Evolutionary conservation across 2,797 vertebrate species (phyloP).

Genomic region (Myotis vivesi): DNA sequence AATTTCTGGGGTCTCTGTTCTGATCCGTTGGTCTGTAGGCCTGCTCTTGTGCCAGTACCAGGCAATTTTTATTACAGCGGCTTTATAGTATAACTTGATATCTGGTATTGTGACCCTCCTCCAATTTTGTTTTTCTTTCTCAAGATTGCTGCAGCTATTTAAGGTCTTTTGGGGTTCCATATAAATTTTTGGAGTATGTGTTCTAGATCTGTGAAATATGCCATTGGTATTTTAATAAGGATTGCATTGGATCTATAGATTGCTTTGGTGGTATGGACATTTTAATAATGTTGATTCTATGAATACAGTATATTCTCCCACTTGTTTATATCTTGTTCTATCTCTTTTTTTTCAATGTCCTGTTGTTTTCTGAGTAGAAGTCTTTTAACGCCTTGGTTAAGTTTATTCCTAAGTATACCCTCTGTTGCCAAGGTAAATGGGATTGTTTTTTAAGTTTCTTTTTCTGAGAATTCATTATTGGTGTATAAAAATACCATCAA

Average conservation of each 20-base stretch:
- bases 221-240: background rate
- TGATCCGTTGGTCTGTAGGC: background rate
- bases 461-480: background rate
- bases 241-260: background rate
- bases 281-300: background rate
- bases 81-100: background rate
- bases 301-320: background rate
- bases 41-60: background rate
- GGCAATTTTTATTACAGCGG: background rate
- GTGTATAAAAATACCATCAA: background rate
- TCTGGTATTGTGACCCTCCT: background rate
- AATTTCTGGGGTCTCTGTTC: background rate
- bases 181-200: background rate
- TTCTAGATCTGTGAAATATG: background rate
- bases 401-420: background rate
- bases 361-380: background rate
- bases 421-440: background rate
- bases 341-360: background rate
- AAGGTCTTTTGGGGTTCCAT: background rate
- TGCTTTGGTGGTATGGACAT: background rate
- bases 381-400: background rate
- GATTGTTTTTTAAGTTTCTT: background rate
- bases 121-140: background rate
- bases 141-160: background rate
- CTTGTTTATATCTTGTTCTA: background rate